phyloP scores from a whole-genome alignment of 2,113 vertebrate species.

The Chlorocebus sabaeus region DNA sequence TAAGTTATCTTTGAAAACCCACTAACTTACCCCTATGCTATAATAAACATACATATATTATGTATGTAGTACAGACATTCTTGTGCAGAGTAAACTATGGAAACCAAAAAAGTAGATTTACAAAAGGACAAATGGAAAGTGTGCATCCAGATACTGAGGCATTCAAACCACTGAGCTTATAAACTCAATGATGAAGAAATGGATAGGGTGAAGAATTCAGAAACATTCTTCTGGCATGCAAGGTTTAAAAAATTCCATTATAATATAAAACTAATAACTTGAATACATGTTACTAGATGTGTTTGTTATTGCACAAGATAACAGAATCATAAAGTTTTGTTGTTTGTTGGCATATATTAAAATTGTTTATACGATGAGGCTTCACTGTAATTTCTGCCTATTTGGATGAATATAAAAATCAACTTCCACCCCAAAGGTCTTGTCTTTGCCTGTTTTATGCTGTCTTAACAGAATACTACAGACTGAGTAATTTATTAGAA shows the following conservation, averaged over 20 bases:
- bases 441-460: neutral
- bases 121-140: neutral
- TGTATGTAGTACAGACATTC: neutral
- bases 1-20: neutral
- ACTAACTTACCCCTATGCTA: neutral
- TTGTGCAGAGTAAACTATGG: neutral
- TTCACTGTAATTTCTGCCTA: neutral
- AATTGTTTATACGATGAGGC: neutral
- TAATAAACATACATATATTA: neutral
- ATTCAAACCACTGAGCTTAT: neutral
- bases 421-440: neutral
- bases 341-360: conserved; percentile 8
- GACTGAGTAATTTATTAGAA: neutral
- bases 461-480: neutral
- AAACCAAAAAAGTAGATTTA: neutral
- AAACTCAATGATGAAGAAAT: neutral
- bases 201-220: neutral
- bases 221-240: neutral
- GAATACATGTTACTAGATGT: neutral
- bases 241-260: neutral
- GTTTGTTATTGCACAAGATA: neutral
- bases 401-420: neutral
- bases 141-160: too few species aligned
- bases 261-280: neutral
- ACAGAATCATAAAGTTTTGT: neutral